Evolutionary conservation across 1,140 invertebrate genomes (phyloP), one percentile per base, ranked within the genome.

Genomic region (Lepidurus apus): DNA sequence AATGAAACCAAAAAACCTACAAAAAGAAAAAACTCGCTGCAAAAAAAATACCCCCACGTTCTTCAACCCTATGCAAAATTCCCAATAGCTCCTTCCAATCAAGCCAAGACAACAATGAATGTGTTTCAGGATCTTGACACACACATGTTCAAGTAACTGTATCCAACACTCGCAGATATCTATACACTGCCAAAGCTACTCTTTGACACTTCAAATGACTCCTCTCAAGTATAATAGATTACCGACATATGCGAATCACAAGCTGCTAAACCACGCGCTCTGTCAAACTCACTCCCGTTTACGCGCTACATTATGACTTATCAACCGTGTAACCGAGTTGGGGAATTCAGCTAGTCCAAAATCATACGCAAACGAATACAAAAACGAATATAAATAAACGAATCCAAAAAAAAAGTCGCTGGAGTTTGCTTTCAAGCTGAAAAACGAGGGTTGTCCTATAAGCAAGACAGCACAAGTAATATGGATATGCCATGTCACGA

Each of bases 401-500:
- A 65, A 65, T n/a, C n/a, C n/a, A n/a, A 6, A 65, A 65, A 65
- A 65, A 65, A 13, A 8, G 47, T n/a, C 7, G 17, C 6, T 65
- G 5, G 6, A 13, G 21, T 13, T 17, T 21, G 6, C 13, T 65
- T 17, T 21, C 17, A 65, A 65, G n/a, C 53, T 21, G 21, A 17
- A 21, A 65, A 65, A 65, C 17, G 53, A 21, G n/a, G 17, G 7
- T 5, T 21, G 21, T 17, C 9, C 21, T 13, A 65, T 1, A 9
- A 65, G 21, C 17, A 65, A 17, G 13, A 65, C 53, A 7, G 53
- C 34, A 47, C 17, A 47, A 10, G 45, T 47, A 47, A 47, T 47
- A 47, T 47, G 53, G 6, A 65, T 65, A 65, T 65, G 53, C 53
- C 21, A 65, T 65, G 53, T 65, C 53, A 65, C 53, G 53, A n/a